Evolutionary conservation across 2,888 invertebrate species (phyloP), one percentile per base, ranked within the genome.

Genomic region (Panzeria rudis): DNA sequence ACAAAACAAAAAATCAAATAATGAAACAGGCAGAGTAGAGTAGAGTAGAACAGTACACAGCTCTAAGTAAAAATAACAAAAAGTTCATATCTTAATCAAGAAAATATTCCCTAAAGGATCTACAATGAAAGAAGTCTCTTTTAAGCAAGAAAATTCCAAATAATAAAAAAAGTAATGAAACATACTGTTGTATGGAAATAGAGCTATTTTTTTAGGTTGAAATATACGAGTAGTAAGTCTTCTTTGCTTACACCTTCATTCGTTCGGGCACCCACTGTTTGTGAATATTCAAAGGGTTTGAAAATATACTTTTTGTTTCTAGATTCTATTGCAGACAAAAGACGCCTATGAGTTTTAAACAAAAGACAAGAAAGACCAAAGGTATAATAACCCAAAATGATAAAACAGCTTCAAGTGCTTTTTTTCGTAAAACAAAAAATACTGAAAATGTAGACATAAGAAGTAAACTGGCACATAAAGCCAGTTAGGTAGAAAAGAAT

Each of bases 331-430:
- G 61, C 54, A 72, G 56, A 72, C 71, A 79, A 80, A 71, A 71
- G 61, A 69, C 15, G 17, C 17, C 29, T 52, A 47, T 25, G 59
- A 38, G 35, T 15, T 41, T 64, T 35, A 17, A 54, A 76, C 76
- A 83, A 83, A 77, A 59, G 68, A 50, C 25, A 15, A 38, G 25
- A 38, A 41, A 56, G 64, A 72, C 77, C 50, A 83, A 83, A 76
- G 64, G 64, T 59, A 83, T 83, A 72, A 77, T 76, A 82, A 64
- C 76, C 69, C 47, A 82, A 79, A 68, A 54, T 79, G 62, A 69
- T 44, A 79, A 54, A 76, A 79, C n/a, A 32, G 78, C 61, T 47
- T 69, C 38, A 29, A 62, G 69, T 61, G 61, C 29, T 69, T 50
- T 11, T 25, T 32, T 41, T 47, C 11, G 2, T 47, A 23, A 17